Conservation (phyloP, 53 echinoderm and acorn worm genomes). For the Henricia sp. region DNA sequence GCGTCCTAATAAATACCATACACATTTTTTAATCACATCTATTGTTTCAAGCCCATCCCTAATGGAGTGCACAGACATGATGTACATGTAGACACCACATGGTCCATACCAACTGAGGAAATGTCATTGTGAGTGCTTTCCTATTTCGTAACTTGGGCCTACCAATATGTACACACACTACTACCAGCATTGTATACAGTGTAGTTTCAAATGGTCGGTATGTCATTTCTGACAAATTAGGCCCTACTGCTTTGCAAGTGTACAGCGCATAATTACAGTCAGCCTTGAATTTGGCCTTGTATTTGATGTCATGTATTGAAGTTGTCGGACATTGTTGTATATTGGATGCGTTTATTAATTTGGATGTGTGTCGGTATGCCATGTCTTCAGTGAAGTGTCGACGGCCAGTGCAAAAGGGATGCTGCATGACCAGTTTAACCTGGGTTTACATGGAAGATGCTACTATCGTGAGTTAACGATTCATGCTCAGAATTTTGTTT, state of each 20-base stretch:
- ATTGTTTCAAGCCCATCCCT: constrained; percentile 55
- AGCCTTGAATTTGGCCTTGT: too few relatives aligned
- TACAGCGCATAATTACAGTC: too few relatives aligned
- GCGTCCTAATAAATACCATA: too few relatives aligned
- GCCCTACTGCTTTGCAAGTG: too few relatives aligned
- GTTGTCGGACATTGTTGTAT: constrained; percentile 15
- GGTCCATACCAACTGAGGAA: too few relatives aligned
- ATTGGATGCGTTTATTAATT: constrained; percentile 46
- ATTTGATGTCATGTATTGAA: not conserved
- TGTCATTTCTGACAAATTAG: too few relatives aligned
- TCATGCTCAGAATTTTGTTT: too few relatives aligned
- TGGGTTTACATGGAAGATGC: constrained; percentile 61
- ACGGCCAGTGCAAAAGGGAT: constrained; percentile 15
- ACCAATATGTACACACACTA: not conserved
- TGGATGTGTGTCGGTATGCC: constrained; percentile 20
- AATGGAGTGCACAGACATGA: constrained; percentile 53
- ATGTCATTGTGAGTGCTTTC: constrained; percentile 55
- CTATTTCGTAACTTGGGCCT: constrained; percentile 24
- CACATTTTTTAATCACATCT: not conserved
- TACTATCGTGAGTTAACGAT: constrained; percentile 48
- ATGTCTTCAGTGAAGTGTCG: too few relatives aligned
- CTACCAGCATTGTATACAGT: not conserved
- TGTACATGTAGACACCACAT: constrained; percentile 27
- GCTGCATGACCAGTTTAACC: constrained; percentile 41
- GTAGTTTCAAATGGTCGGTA: too few relatives aligned